Percentiles rank a stretch among this genome's conserved stretches.
phyloP scores from a whole-genome alignment of 2,888 invertebrate genomes.

The Xestoiulus laeticollis region DNA sequence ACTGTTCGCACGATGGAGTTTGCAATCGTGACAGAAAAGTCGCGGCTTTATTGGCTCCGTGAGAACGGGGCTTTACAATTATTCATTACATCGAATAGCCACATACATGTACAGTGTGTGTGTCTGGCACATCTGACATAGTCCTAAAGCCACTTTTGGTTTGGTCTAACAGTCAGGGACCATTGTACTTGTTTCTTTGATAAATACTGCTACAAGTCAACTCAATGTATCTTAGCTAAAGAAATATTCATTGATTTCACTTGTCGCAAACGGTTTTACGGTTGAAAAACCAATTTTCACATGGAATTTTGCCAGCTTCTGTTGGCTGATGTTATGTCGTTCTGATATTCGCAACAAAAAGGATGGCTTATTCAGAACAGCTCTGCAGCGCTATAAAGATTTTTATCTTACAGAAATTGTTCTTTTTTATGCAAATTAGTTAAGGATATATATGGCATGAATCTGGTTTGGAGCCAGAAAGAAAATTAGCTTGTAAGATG shows the following conservation, averaged over 20 bases:
- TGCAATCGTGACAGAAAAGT: no score
- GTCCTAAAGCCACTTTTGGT: neutral
- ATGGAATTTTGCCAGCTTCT: slow-evolving; percentile 2
- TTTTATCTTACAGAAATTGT: neutral
- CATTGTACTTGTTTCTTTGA: no score
- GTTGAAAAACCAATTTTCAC: neutral
- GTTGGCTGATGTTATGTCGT: neutral
- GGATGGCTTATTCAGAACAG: neutral
- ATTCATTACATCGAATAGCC: no score
- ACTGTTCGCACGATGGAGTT: no score
- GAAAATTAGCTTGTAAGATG: neutral
- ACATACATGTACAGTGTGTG: no score
- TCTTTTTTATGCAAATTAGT: neutral
- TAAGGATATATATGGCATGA: neutral
- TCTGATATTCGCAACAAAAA: neutral
- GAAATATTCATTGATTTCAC: neutral
- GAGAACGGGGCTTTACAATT: no score
- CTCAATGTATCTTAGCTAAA: neutral
- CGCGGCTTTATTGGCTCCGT: no score
- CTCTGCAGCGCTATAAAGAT: neutral
- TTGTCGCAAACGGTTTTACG: neutral
- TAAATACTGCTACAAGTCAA: neutral
- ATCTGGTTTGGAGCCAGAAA: neutral
- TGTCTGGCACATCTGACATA: no score
- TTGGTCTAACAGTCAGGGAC: neutral